Evolutionary conservation across 2,888 invertebrate species (phyloP), one percentile per base, ranked within the genome.

Genomic region (Sphaeridia pumilis): DNA sequence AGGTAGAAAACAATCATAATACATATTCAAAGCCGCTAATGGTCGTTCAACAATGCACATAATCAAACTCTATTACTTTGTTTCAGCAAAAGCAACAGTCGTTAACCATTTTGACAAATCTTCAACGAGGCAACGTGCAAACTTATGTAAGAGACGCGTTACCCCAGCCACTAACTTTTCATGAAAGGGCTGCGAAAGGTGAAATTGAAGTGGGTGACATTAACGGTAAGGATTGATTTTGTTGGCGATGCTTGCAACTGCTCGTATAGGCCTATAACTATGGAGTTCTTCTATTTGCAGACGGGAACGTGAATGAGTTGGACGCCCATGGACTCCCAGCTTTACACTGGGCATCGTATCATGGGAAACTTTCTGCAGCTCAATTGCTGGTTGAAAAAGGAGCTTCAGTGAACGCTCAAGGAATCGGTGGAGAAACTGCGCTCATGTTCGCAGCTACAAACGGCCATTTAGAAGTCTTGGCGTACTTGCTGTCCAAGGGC

Each of bases 81-180:
- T 24, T 26, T 21, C 38, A 48, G 7, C 41, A 46, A 28, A 38
- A 34, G 28, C 65, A 64, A 12, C 64, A 72, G 71, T 70, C 74
- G 10, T 70, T 72, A 50, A 92, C 92, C 4, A 83, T 93, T 21
- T 74, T 94, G 59, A 93, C 93, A 14, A 93, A 93, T 75, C 75
- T 93, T 53, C 92, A 93, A 73, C 76, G 93, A 71, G 87, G 93
- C 57, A 94, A 94, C 71, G 89, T 92, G 55, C 87, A 89, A 73
- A 89, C 92, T 56, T 85, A 87, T 66, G 85, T 87, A 58, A 83
- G 84, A 56, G 78, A 62, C 21, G 52, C 78, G 67, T 74, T 76
- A 58, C 78, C 47, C 70, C 74, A 61, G 56, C 75, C 84, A 68
- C 75, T 84, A 65, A 87, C 83, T 66, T 82, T 90, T 69, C 88